phyloP scores from a whole-genome alignment of 2,888 invertebrate species.

The Amblyjoppa fuscipennis region DNA sequence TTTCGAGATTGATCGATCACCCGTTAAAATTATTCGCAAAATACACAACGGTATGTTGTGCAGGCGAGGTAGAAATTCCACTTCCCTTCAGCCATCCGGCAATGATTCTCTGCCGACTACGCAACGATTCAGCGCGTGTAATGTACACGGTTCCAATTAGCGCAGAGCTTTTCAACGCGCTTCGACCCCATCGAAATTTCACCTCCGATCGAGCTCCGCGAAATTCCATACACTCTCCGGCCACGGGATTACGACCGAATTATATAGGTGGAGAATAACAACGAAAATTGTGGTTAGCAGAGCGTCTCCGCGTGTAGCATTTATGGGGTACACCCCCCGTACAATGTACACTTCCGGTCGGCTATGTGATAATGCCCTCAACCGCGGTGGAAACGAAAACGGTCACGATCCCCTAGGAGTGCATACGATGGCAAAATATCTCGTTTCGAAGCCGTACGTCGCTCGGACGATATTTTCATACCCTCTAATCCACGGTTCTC shows the following conservation, averaged over 20 bases:
- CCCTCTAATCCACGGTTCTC: slow-evolving; percentile 58
- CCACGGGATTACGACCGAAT: neutral
- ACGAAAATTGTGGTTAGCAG: slow-evolving; percentile 21
- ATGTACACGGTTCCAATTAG: slow-evolving; percentile 61
- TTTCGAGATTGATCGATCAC: too few species aligned
- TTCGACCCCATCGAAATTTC: slow-evolving; percentile 47
- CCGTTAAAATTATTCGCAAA: too few species aligned
- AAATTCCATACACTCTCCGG: slow-evolving; percentile 1
- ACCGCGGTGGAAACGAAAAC: neutral
- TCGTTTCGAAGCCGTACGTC: slow-evolving; percentile 50
- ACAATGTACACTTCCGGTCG: slow-evolving; percentile 10
- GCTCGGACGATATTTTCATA: slow-evolving; percentile 65
- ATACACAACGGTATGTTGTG: neutral
- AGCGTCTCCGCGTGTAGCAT: neutral
- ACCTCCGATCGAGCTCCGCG: neutral
- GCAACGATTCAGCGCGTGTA: slow-evolving; percentile 30
- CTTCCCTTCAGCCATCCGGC: neutral
- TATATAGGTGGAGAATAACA: neutral
- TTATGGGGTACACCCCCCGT: slow-evolving; percentile 1
- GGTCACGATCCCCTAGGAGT: slow-evolving; percentile 27
- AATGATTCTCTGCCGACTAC: slow-evolving; percentile 23
- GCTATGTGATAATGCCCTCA: neutral
- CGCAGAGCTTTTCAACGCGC: slow-evolving; percentile 17
- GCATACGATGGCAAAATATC: slow-evolving; percentile 51
- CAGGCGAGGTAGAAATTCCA: neutral